Evolutionary conservation across 2,888 invertebrate species (phyloP).

Genomic region (Mycalesis mineus): DNA sequence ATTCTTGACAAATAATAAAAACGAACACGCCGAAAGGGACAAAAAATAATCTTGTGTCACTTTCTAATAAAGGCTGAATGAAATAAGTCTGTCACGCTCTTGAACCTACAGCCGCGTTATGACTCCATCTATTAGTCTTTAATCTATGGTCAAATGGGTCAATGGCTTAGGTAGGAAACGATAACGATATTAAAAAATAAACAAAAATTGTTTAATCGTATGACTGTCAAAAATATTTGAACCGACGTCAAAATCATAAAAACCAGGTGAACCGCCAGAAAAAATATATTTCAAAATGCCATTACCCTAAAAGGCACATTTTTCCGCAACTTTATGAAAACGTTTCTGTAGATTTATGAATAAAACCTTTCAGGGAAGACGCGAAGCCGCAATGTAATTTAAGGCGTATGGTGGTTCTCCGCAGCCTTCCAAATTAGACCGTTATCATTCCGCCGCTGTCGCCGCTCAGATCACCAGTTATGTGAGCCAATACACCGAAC

Average conservation of each 20-base stretch:
- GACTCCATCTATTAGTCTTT: too few species aligned
- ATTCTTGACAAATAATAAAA: too few species aligned
- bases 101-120: too few species aligned
- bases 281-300: slow-evolving; percentile 41
- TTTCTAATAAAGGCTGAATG: too few species aligned
- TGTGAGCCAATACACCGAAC: slow-evolving; percentile 72
- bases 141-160: too few species aligned
- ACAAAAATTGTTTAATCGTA: background rate
- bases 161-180: too few species aligned
- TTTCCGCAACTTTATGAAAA: slow-evolving; percentile 71
- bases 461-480: slow-evolving; percentile 71
- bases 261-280: slow-evolving; percentile 20
- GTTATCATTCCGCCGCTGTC: slow-evolving; percentile 75
- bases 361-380: slow-evolving; percentile 75
- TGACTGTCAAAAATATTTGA: background rate
- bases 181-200: background rate
- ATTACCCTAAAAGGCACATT: slow-evolving; percentile 57
- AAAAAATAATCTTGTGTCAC: too few species aligned
- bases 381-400: slow-evolving; percentile 71
- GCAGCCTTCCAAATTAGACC: slow-evolving; percentile 70
- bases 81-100: too few species aligned
- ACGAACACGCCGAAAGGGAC: too few species aligned
- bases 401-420: slow-evolving; percentile 61
- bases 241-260: slow-evolving; percentile 14
- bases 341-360: slow-evolving; percentile 74